Evolutionary conservation across 2,888 invertebrate genomes (phyloP).

Genomic region (Gymnosoma rotundatum): DNA sequence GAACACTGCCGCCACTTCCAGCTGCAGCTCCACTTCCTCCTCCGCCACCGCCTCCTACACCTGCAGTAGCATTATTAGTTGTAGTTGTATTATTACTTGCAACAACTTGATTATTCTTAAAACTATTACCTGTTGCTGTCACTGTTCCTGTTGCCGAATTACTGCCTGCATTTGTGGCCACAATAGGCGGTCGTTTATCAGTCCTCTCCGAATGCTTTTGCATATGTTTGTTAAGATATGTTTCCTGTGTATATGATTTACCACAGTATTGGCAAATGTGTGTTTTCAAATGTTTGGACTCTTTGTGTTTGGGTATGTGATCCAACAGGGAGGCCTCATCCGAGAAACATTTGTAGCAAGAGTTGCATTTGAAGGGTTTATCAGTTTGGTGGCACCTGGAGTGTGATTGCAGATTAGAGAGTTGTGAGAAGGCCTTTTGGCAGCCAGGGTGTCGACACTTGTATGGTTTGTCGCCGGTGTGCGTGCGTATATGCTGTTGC

Average conservation of each 20-base stretch:
- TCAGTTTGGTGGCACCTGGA: constrained; percentile 99
- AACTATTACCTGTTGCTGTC: constrained; percentile 60
- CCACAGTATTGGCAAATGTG: constrained; percentile 99
- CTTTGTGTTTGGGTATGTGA: constrained; percentile 99
- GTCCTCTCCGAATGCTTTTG: constrained; percentile 98
- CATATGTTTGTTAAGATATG: constrained; percentile 99
- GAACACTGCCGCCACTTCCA: constrained; percentile 54
- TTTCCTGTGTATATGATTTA: constrained; percentile 99
- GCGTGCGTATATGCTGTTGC: constrained; percentile 99
- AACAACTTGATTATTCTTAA: constrained; percentile 58
- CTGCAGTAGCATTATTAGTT: constrained; percentile 54
- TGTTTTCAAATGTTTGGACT: constrained; percentile 99
- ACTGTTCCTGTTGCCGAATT: constrained; percentile 66
- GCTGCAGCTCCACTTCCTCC: constrained; percentile 47
- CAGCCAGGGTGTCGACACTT: constrained; percentile 98
- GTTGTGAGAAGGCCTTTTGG: constrained; percentile 99
- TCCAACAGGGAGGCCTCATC: constrained; percentile 98
- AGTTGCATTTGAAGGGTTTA: constrained; percentile 99
- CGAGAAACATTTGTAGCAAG: constrained; percentile 99
- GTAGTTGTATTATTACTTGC: constrained; percentile 59
- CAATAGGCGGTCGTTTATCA: constrained; percentile 93
- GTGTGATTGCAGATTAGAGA: constrained; percentile 99
- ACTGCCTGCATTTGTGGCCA: constrained; percentile 83
- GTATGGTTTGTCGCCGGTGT: constrained; percentile 99
- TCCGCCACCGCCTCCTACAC: constrained; percentile 53